phyloP scores from a whole-genome alignment of 1,140 invertebrate species.

The Luehdorfia chinensis region DNA sequence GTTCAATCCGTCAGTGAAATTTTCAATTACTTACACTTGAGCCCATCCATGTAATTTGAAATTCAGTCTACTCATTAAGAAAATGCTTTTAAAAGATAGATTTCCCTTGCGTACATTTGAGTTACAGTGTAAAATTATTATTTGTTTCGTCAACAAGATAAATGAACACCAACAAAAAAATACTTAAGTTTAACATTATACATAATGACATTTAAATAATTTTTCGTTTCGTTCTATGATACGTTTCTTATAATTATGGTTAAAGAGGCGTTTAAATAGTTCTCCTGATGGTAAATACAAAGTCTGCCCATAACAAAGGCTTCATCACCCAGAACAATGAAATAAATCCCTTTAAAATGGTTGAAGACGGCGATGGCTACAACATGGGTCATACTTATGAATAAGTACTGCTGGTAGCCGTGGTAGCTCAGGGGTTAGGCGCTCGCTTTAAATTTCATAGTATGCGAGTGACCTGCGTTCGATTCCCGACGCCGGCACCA shows the following conservation, averaged over 20 bases:
- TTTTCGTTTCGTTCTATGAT: not conserved
- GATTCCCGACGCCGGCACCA: too few species aligned
- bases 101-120: slow-evolving; percentile 14
- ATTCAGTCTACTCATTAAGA: slow-evolving; percentile 12
- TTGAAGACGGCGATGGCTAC: too few species aligned
- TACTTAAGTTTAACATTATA: not conserved
- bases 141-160: slow-evolving; percentile 5
- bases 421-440: too few species aligned
- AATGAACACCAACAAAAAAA: not conserved
- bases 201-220: not conserved
- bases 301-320: too few species aligned
- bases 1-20: slow-evolving; percentile 1
- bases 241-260: not conserved
- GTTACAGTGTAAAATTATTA: slow-evolving; percentile 6
- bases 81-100: slow-evolving; percentile 13
- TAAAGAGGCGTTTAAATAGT: too few species aligned
- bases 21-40: slow-evolving; percentile 13
- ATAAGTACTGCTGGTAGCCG: too few species aligned
- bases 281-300: too few species aligned
- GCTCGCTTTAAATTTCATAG: too few species aligned
- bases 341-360: too few species aligned
- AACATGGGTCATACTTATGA: too few species aligned
- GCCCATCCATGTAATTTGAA: not conserved
- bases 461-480: too few species aligned
- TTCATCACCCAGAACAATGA: too few species aligned